These are phyloP conservation scores for Zosterops pallidus DNA, from an alignment of 2,113 vertebrate genomes.

Conservation along the genomic window DNA sequence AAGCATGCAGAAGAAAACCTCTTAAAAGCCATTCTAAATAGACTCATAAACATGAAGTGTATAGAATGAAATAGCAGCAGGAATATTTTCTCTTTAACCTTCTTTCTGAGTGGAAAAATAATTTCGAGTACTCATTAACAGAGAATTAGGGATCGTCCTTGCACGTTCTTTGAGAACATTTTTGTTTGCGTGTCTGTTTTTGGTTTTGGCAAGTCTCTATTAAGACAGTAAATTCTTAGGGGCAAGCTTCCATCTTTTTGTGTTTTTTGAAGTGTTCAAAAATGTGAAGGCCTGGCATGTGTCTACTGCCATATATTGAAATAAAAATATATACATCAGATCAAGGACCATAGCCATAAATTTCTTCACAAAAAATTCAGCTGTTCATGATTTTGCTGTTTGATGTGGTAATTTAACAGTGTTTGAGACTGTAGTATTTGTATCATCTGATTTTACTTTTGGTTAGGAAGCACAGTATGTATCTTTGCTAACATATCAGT, in stretches of 20 bases:
- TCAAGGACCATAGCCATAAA: not conserved
- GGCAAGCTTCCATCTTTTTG: not conserved
- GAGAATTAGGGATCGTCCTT: not conserved
- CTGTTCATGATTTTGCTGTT: not conserved
- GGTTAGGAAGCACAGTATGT: not conserved
- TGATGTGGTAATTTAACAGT: not conserved
- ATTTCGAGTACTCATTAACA: not conserved
- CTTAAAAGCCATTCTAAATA: not conserved
- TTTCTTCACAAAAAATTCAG: not conserved
- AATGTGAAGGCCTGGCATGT: not conserved
- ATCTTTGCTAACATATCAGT: not conserved
- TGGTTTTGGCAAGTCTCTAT: not conserved
- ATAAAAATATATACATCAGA: not conserved
- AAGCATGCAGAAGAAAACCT: not conserved
- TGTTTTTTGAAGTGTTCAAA: not conserved
- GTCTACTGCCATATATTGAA: not conserved
- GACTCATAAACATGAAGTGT: not conserved
- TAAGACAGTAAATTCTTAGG: not conserved
- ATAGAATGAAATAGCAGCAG: not conserved
- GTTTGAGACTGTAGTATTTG: not conserved
- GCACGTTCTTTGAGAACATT: not conserved
- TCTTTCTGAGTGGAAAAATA: not conserved
- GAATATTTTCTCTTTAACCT: not conserved
- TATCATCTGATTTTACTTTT: not conserved
- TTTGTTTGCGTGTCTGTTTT: not conserved